These are phyloP conservation scores for Venturia canescens DNA, from an alignment of 1,140 invertebrate genomes.

Conservation along the genomic window DNA sequence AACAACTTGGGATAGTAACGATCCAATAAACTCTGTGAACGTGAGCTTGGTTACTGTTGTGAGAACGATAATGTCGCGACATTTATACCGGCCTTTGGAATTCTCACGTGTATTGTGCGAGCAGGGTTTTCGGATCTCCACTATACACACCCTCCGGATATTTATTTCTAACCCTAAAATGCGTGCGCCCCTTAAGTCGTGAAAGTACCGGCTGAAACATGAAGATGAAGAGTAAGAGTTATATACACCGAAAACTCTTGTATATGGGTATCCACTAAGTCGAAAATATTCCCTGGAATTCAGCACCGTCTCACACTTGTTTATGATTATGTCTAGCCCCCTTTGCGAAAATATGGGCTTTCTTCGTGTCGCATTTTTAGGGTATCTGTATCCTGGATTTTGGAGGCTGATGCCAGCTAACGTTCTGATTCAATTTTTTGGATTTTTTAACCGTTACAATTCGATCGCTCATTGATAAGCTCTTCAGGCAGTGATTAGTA, in stretches of 20 bases:
- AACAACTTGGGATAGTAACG: neutral
- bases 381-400: no score
- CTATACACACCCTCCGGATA: neutral
- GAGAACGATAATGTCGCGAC: neutral
- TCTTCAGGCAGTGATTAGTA: no score
- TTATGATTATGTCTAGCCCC: no score
- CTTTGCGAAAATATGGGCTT: no score
- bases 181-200: neutral
- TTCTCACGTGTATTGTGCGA: conserved; percentile 3
- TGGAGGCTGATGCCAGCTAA: no score
- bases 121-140: neutral
- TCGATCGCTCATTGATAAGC: no score
- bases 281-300: no score
- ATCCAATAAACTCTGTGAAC: conserved; percentile 2
- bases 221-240: conserved; percentile 31
- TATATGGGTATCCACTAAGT: neutral
- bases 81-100: neutral
- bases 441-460: no score
- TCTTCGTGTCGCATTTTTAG: no score
- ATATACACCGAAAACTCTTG: neutral
- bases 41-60: neutral
- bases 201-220: neutral
- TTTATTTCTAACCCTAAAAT: neutral
- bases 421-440: no score
- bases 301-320: no score